phyloP scores from a whole-genome alignment of 2,797 vertebrate genomes.

The Furcifer pardalis region DNA sequence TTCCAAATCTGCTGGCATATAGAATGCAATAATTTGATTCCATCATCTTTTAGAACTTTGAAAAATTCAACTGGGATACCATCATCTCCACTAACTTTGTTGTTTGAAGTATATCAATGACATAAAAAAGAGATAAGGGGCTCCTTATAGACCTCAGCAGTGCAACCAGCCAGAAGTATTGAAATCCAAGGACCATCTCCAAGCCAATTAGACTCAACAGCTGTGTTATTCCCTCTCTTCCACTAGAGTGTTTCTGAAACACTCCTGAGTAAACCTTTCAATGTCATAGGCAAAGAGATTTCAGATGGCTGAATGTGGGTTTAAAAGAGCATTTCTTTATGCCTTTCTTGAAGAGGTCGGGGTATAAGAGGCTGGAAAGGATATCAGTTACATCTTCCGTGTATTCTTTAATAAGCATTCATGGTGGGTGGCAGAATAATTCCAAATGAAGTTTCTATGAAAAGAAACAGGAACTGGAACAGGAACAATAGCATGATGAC shows the following conservation, averaged over 20 bases:
- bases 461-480: neutral
- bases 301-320: slow-evolving; percentile 21
- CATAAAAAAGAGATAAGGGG: slow-evolving; percentile 36
- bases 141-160: slow-evolving; percentile 48
- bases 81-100: too few species aligned
- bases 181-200: slow-evolving; percentile 59
- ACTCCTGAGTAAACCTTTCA: slow-evolving; percentile 34
- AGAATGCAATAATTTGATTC: too few species aligned
- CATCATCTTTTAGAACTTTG: too few species aligned
- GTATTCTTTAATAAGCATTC: neutral
- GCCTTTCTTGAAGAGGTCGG: slow-evolving; percentile 22
- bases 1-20: too few species aligned
- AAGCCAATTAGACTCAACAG: slow-evolving; percentile 63
- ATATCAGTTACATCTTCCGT: neutral
- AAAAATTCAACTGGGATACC: too few species aligned
- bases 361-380: slow-evolving; percentile 14
- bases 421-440: neutral
- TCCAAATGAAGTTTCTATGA: neutral
- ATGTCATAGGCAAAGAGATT: slow-evolving; percentile 19
- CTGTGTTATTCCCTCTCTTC: slow-evolving; percentile 52
- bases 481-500: neutral
- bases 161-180: slow-evolving; percentile 46
- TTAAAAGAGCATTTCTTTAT: slow-evolving; percentile 16
- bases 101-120: slow-evolving; percentile 47
- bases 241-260: slow-evolving; percentile 32